These are phyloP conservation scores for Stegophylla sp. DNA, from an alignment of 2,888 invertebrate genomes.

Conservation along the genomic window DNA sequence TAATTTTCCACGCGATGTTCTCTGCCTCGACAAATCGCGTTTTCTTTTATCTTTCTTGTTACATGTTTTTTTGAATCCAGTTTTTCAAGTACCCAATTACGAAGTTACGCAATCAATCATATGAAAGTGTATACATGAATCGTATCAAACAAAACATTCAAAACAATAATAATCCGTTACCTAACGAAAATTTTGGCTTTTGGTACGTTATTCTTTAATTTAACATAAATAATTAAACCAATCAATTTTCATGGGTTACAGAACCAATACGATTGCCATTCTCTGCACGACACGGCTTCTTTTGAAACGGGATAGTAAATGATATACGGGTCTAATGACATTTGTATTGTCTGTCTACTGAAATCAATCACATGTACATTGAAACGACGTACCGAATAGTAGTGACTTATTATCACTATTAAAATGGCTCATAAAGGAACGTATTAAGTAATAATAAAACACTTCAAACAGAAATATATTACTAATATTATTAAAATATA, in stretches of 20 bases:
- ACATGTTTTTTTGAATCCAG: not conserved
- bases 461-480: constrained; percentile 5
- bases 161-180: not conserved
- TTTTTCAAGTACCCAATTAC: constrained; percentile 1
- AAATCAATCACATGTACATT: constrained; percentile 16
- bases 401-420: constrained; percentile 1
- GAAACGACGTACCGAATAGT: not conserved
- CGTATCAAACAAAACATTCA: not conserved
- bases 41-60: not conserved
- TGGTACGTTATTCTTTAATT: not conserved
- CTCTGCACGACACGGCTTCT: constrained; percentile 5
- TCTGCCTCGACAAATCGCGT: not conserved
- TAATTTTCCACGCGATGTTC: not conserved
- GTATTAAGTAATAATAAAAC: not conserved
- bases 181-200: not conserved
- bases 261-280: not conserved
- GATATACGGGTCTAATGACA: not conserved
- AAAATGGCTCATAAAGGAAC: constrained; percentile 3
- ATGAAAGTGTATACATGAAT: not conserved
- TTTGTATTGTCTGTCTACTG: constrained; percentile 22
- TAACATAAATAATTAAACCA: constrained; percentile 10
- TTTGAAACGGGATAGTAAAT: not conserved
- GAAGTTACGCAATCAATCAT: constrained; percentile 5
- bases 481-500: not conserved
- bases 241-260: constrained; percentile 14